Conservation (phyloP, 2,797 vertebrate genomes). For the Amblyraja radiata region DNA sequence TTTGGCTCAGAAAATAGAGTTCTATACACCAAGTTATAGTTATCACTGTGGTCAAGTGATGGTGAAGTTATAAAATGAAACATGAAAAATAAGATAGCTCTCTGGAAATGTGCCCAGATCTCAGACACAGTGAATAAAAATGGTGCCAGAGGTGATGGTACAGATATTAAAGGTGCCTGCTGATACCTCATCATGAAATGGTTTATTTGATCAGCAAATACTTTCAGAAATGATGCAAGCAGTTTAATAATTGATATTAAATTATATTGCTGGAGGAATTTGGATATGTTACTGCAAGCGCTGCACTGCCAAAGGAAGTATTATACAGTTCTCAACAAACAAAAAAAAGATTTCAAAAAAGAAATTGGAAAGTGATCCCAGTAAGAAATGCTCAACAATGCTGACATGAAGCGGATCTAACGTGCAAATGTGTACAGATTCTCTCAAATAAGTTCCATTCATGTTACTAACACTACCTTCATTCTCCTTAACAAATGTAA, state of each 20-base stretch:
- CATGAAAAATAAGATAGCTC: not conserved
- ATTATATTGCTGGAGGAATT: not conserved
- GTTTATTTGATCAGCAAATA: not conserved
- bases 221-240: not conserved
- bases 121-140: not conserved
- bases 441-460: not conserved
- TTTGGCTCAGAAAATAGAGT: too few relatives aligned
- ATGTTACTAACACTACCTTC: not conserved
- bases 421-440: not conserved
- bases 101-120: not conserved
- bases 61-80: not conserved
- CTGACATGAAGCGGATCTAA: not conserved
- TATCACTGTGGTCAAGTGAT: not conserved
- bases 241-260: not conserved
- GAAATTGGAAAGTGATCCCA: not conserved
- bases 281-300: not conserved
- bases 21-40: too few relatives aligned
- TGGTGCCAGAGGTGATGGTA: not conserved
- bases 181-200: not conserved
- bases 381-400: not conserved
- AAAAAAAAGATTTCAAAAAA: not conserved
- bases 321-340: not conserved
- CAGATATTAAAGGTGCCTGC: not conserved
- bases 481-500: not conserved
- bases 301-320: not conserved